These are phyloP conservation scores for Taeniopygia guttata DNA, from an alignment of 2,797 vertebrate genomes.

Conservation along the genomic window DNA sequence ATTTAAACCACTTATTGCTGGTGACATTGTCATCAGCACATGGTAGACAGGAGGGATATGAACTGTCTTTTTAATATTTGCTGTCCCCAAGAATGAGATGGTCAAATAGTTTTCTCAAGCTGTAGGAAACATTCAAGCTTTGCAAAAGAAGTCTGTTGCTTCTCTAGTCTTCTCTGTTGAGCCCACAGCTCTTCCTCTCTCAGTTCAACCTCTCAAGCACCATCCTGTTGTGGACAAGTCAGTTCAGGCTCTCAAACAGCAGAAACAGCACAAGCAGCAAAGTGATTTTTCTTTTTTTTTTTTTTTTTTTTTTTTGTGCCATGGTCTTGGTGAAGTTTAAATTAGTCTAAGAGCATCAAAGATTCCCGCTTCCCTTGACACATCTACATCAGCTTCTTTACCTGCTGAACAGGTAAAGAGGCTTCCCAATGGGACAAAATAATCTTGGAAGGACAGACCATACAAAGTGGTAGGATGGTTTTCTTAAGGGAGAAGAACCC, in stretches of 20 bases:
- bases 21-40: background rate
- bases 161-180: background rate
- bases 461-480: accelerated
- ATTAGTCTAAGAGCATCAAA: background rate
- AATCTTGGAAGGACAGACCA: background rate
- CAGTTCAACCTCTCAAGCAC: background rate
- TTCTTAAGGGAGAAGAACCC: background rate
- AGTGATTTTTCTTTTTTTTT: background rate
- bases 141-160: background rate
- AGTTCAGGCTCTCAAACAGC: background rate
- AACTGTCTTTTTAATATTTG: background rate
- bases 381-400: background rate
- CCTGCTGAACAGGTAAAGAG: background rate
- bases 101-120: background rate
- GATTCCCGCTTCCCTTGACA: background rate
- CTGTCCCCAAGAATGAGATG: background rate
- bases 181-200: background rate
- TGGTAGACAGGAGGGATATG: background rate
- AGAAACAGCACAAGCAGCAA: background rate
- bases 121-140: background rate
- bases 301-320: background rate
- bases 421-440: background rate
- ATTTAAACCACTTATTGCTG: background rate
- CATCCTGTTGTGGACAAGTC: background rate
- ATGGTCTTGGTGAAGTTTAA: background rate